These are phyloP conservation scores for Melanogrammus aeglefinus DNA, from an alignment of 2,797 vertebrate genomes.

Conservation along the genomic window DNA sequence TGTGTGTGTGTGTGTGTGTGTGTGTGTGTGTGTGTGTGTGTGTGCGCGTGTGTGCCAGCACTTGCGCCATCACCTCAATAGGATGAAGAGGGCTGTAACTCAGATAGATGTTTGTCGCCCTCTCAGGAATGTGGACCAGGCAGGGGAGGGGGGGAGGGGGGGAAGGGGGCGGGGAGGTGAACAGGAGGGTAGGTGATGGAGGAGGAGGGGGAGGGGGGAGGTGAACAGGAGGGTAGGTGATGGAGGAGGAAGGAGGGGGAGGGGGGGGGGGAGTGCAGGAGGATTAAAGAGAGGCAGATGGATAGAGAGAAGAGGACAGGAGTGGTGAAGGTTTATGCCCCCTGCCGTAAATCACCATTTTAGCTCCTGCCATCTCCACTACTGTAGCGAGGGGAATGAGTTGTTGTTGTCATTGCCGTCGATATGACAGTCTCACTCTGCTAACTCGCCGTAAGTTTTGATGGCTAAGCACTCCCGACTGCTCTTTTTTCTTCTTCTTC, in stretches of 20 bases:
- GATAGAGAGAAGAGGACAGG: neutral
- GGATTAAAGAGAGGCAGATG: constrained; percentile 2
- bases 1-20: constrained; percentile 19
- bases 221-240: neutral
- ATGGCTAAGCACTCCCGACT: constrained; percentile 54
- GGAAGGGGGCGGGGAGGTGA: neutral
- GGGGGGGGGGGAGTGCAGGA: neutral
- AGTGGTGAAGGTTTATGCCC: constrained; percentile 39
- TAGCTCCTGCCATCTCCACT: constrained; percentile 45
- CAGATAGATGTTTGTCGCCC: constrained; percentile 66
- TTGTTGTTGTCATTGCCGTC: constrained; percentile 16
- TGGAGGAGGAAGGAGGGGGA: neutral
- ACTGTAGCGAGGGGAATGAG: constrained; percentile 43
- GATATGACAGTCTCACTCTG: constrained; percentile 51
- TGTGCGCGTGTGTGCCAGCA: constrained; percentile 21
- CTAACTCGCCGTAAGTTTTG: constrained; percentile 57
- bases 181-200: neutral
- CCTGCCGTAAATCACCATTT: constrained; percentile 62
- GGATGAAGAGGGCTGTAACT: constrained; percentile 58
- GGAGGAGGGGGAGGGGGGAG: neutral
- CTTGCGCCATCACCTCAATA: constrained; percentile 16
- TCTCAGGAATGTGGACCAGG: constrained; percentile 50
- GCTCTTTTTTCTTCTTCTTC: neutral
- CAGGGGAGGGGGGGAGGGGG: constrained; percentile 3
- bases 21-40: constrained; percentile 9